Conservation (phyloP, 1,140 invertebrate genomes). For the Anoplophora glabripennis region DNA sequence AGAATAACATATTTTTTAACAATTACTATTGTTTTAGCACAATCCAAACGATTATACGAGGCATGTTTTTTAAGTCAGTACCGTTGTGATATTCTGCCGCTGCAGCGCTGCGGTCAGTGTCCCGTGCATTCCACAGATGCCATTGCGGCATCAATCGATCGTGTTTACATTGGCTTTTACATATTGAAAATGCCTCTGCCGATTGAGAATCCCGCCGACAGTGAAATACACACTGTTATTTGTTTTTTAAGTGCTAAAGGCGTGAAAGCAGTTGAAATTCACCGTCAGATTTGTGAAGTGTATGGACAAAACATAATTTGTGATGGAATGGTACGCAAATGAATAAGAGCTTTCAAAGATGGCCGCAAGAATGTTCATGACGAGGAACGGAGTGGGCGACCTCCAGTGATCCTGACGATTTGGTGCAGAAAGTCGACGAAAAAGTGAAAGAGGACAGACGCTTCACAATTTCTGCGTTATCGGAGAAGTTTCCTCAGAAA, state of each 20-base stretch:
- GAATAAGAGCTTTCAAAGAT: conserved; percentile 20
- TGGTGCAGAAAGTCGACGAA: conserved; percentile 16
- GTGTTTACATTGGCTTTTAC: too few species aligned
- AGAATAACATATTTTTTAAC: too few species aligned
- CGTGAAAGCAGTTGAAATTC: conserved; percentile 7
- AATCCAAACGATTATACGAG: too few species aligned
- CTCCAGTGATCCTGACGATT: conserved; percentile 15
- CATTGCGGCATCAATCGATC: too few species aligned
- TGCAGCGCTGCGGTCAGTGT: too few species aligned
- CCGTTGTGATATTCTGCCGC: too few species aligned
- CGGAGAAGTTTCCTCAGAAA: conserved; percentile 6
- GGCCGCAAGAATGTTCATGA: conserved; percentile 17
- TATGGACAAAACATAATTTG: conserved; percentile 18
- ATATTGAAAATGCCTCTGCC: too few species aligned
- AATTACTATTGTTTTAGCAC: too few species aligned
- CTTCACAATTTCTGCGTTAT: conserved; percentile 18
- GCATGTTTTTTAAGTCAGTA: too few species aligned
- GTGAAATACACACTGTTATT: too few species aligned
- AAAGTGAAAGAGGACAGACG: conserved; percentile 19
- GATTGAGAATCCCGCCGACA: conserved; percentile 2
- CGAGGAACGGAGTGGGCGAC: conserved; percentile 13
- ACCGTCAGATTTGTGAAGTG: conserved; percentile 16
- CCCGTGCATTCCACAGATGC: too few species aligned
- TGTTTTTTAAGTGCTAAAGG: too few species aligned
- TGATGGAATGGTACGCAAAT: conserved; percentile 14